Evolutionary conservation across 1,140 invertebrate species (phyloP).

Genomic region (Oedothorax gibbosus): DNA sequence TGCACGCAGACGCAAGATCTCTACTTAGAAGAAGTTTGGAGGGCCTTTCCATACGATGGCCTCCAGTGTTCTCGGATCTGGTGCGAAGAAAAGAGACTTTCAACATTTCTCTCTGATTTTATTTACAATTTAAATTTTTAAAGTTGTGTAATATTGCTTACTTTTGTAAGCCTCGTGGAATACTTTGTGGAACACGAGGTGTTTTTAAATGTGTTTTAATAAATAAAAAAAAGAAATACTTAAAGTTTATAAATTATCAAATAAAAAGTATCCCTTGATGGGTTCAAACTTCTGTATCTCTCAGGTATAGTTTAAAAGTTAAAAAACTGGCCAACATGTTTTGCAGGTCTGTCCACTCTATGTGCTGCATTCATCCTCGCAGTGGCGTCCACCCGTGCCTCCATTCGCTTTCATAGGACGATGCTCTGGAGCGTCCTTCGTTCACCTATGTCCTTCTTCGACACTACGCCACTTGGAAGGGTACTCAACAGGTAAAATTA

Average conservation of each 20-base stretch:
- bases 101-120: no score
- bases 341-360: neutral
- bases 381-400: constrained; percentile 53
- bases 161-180: no score
- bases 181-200: no score
- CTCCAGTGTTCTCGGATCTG: no score
- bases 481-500: constrained; percentile 51
- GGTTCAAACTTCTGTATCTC: neutral
- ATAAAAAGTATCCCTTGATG: neutral
- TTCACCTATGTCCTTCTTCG: constrained; percentile 69
- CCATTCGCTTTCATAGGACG: constrained; percentile 59
- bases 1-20: no score
- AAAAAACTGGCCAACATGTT: neutral
- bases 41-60: no score
- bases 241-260: neutral
- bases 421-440: constrained; percentile 67
- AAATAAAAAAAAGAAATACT: no score
- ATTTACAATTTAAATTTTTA: no score
- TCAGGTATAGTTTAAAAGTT: neutral
- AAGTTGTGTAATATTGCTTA: no score
- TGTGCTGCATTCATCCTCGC: constrained; percentile 9
- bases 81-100: no score
- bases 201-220: no score
- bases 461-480: constrained; percentile 68
- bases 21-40: no score